A percentile compares a stretch with the other conserved stretches of the same genome.
phyloP scores from a whole-genome alignment of 1,140 invertebrate genomes.

The Lasaia peninsularis region DNA sequence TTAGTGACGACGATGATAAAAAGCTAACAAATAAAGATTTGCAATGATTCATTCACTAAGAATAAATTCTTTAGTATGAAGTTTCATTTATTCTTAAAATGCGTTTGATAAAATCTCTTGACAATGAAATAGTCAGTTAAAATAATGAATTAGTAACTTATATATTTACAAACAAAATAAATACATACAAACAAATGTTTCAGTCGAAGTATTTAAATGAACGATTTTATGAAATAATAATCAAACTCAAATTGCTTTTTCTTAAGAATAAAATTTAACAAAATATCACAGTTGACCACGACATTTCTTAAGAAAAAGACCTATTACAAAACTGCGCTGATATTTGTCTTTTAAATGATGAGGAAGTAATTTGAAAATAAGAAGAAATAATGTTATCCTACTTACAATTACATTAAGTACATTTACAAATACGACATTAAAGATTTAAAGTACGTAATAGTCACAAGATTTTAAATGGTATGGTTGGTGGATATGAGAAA shows the following conservation, averaged over 20 bases:
- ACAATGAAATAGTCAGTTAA: conserved; percentile 8
- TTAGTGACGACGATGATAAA: too few relatives aligned
- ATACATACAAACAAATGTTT: conserved; percentile 67
- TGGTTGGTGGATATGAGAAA: conserved; percentile 51
- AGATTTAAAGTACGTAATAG: conserved; percentile 62
- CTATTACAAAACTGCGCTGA: conserved; percentile 30
- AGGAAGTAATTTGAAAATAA: conserved; percentile 30
- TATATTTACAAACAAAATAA: conserved; percentile 70
- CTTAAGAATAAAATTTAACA: conserved; percentile 75
- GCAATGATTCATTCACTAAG: too few relatives aligned
- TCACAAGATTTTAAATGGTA: conserved; percentile 57
- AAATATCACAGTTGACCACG: conserved; percentile 76
- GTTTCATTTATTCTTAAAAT: not conserved
- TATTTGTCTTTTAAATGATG: conserved; percentile 31
- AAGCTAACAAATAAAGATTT: too few relatives aligned
- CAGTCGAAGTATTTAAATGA: conserved; percentile 37
- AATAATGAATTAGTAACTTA: conserved; percentile 7
- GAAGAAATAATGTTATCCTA: conserved; percentile 45
- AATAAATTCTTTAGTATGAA: too few relatives aligned
- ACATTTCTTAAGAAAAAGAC: conserved; percentile 57
- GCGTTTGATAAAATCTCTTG: not conserved
- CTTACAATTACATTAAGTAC: conserved; percentile 67
- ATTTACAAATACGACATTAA: conserved; percentile 71
- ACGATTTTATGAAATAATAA: conserved; percentile 36
- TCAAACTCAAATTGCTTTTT: conserved; percentile 48